phyloP scores from a whole-genome alignment of 2,113 vertebrate genomes.

The Esox niger region DNA sequence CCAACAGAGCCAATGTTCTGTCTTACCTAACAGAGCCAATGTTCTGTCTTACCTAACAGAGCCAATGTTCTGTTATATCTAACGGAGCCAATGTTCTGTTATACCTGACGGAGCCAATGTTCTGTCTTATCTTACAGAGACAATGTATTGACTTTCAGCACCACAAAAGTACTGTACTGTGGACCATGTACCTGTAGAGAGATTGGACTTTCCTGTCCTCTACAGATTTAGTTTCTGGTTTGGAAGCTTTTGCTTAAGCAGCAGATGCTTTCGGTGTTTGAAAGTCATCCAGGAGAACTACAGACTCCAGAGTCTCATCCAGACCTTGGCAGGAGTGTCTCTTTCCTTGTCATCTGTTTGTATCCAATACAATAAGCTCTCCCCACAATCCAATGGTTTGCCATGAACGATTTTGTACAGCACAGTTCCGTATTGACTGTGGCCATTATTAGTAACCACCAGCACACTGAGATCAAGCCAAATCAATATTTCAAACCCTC shows the following conservation, averaged over 20 bases:
- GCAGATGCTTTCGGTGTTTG: not conserved
- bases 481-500: conserved; percentile 50
- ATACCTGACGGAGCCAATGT: too few species aligned
- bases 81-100: too few species aligned
- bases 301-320: not conserved
- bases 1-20: too few species aligned
- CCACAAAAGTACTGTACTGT: too few species aligned
- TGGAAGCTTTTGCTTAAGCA: not conserved
- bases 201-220: too few species aligned
- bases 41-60: too few species aligned
- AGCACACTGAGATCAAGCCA: conserved; percentile 15
- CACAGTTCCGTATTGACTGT: conserved; percentile 29
- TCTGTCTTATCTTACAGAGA: too few species aligned
- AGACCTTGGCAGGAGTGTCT: conserved; percentile 18
- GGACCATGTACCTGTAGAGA: too few species aligned
- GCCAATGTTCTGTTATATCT: too few species aligned
- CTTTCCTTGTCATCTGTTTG: conserved; percentile 15
- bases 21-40: too few species aligned
- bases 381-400: conserved; percentile 20
- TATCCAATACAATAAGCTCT: conserved; percentile 1
- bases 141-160: too few species aligned
- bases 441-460: conserved; percentile 35
- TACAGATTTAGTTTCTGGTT: not conserved
- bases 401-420: conserved; percentile 21
- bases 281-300: conserved; percentile 25